phyloP scores from a whole-genome alignment of 2,797 vertebrate genomes.

The Karalla daura region DNA sequence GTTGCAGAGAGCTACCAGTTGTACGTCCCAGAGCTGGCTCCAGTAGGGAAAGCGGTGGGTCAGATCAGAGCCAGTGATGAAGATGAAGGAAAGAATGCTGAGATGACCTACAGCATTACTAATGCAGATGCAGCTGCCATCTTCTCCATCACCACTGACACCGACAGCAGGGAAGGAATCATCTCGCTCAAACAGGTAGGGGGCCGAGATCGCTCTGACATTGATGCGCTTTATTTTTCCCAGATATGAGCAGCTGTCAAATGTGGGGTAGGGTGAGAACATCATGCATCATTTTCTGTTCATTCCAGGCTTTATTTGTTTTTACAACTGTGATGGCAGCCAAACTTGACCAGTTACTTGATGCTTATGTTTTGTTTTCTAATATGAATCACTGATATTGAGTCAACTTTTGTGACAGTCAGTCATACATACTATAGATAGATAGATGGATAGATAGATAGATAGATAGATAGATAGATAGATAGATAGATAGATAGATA shows the following conservation, averaged over 20 bases:
- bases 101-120: slow-evolving; percentile 92
- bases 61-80: slow-evolving; percentile 93
- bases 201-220: neutral
- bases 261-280: neutral
- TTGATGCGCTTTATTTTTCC: neutral
- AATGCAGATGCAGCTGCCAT: slow-evolving; percentile 89
- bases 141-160: slow-evolving; percentile 90
- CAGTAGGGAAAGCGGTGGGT: slow-evolving; percentile 91
- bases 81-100: slow-evolving; percentile 90
- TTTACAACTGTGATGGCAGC: neutral
- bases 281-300: neutral
- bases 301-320: neutral
- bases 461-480: no score
- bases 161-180: slow-evolving; percentile 90
- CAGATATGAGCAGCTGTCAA: neutral
- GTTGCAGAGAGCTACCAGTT: slow-evolving; percentile 91
- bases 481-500: no score
- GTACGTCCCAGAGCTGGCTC: slow-evolving; percentile 91
- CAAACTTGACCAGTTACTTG: no score
- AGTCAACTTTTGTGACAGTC: no score
- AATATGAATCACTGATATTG: no score
- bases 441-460: no score
- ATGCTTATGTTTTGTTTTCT: no score
- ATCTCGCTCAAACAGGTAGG: slow-evolving; percentile 91
- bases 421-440: no score